Conservation (phyloP, 2,113 vertebrate species). For the Hipposideros armiger region DNA sequence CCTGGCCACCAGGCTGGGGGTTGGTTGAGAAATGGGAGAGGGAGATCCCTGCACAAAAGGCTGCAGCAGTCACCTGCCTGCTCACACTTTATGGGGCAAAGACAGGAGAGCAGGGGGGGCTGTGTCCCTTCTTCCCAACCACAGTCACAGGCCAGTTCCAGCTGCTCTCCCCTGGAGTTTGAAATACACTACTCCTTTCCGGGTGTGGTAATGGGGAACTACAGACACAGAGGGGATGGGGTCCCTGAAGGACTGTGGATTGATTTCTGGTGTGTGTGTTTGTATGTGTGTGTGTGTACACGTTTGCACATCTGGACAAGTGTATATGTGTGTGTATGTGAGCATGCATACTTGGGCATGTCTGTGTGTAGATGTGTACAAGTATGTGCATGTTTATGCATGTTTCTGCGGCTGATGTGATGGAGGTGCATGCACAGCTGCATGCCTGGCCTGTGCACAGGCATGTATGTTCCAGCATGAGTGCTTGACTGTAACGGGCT, state of each 20-base stretch:
- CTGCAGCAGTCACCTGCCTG: too few species aligned
- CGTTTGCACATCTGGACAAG: background rate
- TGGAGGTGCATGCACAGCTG: background rate
- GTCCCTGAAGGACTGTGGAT: background rate
- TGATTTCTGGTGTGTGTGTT: background rate
- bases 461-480: background rate
- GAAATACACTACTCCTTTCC: background rate
- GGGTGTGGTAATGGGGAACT: background rate
- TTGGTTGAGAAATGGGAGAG: background rate
- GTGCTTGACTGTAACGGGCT: background rate
- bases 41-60: background rate
- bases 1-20: slow-evolving; percentile 62
- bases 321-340: background rate
- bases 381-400: background rate
- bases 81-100: too few species aligned
- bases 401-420: background rate
- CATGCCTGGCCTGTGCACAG: background rate
- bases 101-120: background rate
- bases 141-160: background rate
- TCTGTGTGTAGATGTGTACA: too few species aligned
- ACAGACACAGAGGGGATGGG: background rate
- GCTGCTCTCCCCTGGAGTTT: background rate
- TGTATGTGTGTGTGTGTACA: background rate
- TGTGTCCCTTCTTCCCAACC: background rate
- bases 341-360: background rate